phyloP scores from a whole-genome alignment of 2,113 vertebrate species.

The Andinoacara biseriatus region DNA sequence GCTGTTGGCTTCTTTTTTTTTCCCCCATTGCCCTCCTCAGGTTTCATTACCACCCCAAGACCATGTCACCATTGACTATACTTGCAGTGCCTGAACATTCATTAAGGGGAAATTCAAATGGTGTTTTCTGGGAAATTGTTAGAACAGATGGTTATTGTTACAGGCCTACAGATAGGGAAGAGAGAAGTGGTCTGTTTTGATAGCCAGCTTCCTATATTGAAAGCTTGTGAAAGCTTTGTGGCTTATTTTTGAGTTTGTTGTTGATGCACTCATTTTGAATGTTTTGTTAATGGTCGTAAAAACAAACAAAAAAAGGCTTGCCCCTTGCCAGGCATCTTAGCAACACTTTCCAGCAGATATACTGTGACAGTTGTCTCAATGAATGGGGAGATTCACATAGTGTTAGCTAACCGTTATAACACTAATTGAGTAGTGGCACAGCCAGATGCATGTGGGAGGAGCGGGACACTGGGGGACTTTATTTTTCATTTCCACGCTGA shows the following conservation, averaged over 20 bases:
- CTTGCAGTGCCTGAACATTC: slow-evolving; percentile 43
- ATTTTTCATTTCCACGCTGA: neutral
- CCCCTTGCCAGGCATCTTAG: neutral
- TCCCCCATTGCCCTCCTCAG: neutral
- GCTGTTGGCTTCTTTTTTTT: slow-evolving; percentile 18
- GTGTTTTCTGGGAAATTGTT: slow-evolving; percentile 31
- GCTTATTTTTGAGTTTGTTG: neutral
- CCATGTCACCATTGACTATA: slow-evolving; percentile 18
- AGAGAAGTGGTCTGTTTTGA: neutral
- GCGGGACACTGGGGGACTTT: neutral
- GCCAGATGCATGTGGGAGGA: neutral
- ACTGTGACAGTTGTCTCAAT: neutral
- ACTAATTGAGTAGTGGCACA: neutral
- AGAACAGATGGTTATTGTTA: slow-evolving; percentile 44
- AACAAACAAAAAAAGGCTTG: neutral
- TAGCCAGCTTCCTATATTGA: neutral
- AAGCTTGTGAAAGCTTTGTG: neutral
- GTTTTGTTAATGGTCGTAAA: neutral
- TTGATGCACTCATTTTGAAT: neutral
- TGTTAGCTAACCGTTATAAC: neutral
- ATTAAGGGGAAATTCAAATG: slow-evolving; percentile 43
- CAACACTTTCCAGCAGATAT: neutral
- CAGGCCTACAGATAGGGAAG: neutral
- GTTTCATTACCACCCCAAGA: slow-evolving; percentile 53
- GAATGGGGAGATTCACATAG: neutral